Evolutionary conservation across 23 tunicate species (phyloP).

Genomic region (Styela plicata): DNA sequence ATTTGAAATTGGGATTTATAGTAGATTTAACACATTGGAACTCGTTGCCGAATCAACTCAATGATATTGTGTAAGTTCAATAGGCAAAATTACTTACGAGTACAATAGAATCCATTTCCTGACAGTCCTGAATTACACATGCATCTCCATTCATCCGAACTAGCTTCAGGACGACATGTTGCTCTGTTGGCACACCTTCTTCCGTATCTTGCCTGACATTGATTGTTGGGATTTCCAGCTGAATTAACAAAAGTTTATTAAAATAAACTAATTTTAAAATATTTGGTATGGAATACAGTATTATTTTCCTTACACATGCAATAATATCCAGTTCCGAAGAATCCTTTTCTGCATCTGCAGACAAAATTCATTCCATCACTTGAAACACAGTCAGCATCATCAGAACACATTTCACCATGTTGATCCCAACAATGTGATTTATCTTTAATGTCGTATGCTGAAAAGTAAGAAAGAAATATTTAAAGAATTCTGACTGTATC

Average conservation of each 20-base stretch:
- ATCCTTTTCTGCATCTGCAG: conserved; percentile 14
- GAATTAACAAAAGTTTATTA: not conserved
- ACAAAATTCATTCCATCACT: not conserved
- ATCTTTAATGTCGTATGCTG: not conserved
- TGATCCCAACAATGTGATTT: not conserved
- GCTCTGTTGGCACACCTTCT: conserved; percentile 17
- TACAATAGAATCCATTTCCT: conserved; percentile 26
- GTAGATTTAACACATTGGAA: too few relatives aligned
- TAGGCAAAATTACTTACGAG: not conserved
- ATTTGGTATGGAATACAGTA: too few relatives aligned
- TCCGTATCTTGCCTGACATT: conserved; percentile 1
- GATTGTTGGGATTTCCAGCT: conserved; percentile 4
- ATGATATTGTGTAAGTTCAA: too few relatives aligned
- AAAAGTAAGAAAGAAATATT: too few relatives aligned
- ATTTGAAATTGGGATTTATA: not conserved
- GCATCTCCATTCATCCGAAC: not conserved
- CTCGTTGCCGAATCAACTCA: too few relatives aligned
- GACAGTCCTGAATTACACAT: conserved; percentile 4
- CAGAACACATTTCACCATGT: conserved; percentile 5
- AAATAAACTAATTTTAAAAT: too few relatives aligned
- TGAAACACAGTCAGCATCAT: conserved; percentile 18
- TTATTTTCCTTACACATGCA: conserved; percentile 8
- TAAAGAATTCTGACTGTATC: too few relatives aligned
- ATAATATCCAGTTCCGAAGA: conserved; percentile 14
- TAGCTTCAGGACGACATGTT: not conserved